phyloP scores from a whole-genome alignment of 2,113 vertebrate genomes.

The Hydrolagus affinis region DNA sequence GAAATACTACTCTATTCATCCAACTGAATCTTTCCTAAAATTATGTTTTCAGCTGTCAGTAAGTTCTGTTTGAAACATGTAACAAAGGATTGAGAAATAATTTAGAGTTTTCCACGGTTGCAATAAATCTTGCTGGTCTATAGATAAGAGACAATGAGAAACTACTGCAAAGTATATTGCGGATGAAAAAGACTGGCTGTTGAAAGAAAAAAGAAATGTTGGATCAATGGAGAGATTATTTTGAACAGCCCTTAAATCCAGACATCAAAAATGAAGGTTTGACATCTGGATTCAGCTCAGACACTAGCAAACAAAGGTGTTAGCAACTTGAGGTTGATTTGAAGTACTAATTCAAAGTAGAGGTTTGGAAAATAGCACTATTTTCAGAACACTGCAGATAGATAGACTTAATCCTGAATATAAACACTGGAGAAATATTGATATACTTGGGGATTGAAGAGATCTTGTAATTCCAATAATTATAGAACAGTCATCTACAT shows the following conservation, averaged over 20 bases:
- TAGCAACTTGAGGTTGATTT: neutral
- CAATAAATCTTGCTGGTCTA: conserved; percentile 3
- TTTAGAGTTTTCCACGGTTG: neutral
- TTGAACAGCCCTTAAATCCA: conserved; percentile 23
- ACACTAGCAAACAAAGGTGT: neutral
- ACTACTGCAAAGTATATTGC: neutral
- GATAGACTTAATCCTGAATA: neutral
- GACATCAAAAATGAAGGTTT: conserved; percentile 4
- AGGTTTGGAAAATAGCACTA: neutral
- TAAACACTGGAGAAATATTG: neutral
- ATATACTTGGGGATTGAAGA: neutral
- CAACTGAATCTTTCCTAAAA: neutral
- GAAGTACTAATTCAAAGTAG: neutral
- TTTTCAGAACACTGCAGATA: neutral
- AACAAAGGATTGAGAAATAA: neutral
- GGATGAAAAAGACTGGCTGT: neutral
- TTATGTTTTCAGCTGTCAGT: neutral
- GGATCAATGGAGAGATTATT: neutral
- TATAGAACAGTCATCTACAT: neutral
- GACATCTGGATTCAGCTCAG: conserved; percentile 18
- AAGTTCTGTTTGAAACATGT: no score
- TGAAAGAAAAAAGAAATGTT: neutral
- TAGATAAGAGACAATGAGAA: neutral
- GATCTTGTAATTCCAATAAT: neutral
- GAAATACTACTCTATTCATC: neutral